Conservation (phyloP, 2,888 invertebrate genomes). For the Ormia ochracea region DNA sequence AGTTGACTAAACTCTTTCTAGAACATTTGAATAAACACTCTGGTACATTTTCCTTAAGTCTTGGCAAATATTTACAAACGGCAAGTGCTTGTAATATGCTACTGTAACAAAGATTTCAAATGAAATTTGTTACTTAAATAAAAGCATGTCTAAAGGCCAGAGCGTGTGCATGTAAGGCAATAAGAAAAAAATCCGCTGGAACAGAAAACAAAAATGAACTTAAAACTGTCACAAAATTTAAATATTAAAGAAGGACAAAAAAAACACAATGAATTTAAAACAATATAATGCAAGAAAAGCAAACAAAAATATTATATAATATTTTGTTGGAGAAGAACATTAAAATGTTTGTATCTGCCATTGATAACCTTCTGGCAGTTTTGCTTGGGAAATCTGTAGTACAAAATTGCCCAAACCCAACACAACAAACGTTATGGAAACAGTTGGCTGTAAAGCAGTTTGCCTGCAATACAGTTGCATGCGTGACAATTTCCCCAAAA, state of each 20-base stretch:
- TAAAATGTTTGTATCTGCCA: constrained; percentile 56
- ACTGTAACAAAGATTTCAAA: constrained; percentile 48
- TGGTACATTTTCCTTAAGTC: neutral
- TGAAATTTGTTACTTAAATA: constrained; percentile 22
- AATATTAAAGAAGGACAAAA: constrained; percentile 6
- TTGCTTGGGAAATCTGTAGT: no score
- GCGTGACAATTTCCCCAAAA: constrained; percentile 46
- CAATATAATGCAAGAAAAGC: no score
- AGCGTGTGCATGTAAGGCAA: neutral
- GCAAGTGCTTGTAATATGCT: constrained; percentile 53
- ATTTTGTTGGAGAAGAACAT: constrained; percentile 6
- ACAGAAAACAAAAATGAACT: neutral
- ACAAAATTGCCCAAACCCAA: no score
- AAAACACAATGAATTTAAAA: constrained; percentile 32
- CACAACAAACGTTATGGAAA: no score
- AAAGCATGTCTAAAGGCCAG: neutral
- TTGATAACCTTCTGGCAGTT: constrained; percentile 26
- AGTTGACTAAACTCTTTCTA: constrained; percentile 15
- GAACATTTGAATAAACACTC: neutral
- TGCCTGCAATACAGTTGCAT: constrained; percentile 10
- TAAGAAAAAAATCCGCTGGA: neutral
- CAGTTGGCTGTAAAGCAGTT: no score
- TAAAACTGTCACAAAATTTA: constrained; percentile 35
- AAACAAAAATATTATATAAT: neutral
- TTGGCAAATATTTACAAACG: constrained; percentile 50